Conservation (phyloP, 2,888 invertebrate genomes). For the Actias luna region DNA sequence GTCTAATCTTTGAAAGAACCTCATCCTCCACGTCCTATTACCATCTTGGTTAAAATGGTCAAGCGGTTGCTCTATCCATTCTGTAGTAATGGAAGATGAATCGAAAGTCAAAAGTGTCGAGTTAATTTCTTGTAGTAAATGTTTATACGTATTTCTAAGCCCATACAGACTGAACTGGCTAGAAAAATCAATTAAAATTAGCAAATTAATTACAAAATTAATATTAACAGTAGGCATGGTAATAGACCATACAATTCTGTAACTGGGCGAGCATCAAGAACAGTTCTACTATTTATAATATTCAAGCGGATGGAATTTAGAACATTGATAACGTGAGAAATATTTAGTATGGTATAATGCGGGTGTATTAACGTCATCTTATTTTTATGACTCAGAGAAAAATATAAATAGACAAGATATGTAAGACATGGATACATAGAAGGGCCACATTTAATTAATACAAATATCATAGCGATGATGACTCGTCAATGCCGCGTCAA, state of each 20-base stretch:
- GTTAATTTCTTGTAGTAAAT: constrained; percentile 43
- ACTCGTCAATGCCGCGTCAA: too few species aligned
- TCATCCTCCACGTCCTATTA: constrained; percentile 60
- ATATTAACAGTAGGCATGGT: constrained; percentile 33
- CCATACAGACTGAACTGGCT: constrained; percentile 41
- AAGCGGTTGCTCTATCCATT: constrained; percentile 60
- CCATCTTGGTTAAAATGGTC: constrained; percentile 61
- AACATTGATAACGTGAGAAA: constrained; percentile 2
- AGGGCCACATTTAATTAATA: background rate
- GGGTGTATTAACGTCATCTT: constrained; percentile 12
- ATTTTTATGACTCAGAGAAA: background rate
- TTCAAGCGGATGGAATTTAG: constrained; percentile 8
- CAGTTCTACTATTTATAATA: constrained; percentile 7
- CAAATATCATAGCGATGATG: too few species aligned
- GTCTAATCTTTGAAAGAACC: constrained; percentile 59
- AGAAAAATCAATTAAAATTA: constrained; percentile 31
- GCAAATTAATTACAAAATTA: constrained; percentile 26
- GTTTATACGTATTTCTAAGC: constrained; percentile 43
- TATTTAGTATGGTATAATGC: constrained; percentile 14
- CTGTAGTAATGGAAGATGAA: constrained; percentile 32
- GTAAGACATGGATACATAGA: background rate
- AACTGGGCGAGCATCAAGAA: background rate
- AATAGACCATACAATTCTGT: background rate
- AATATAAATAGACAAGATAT: background rate
- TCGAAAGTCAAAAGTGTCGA: constrained; percentile 31